Evolutionary conservation across 1,140 invertebrate species (phyloP).

Genomic region (Zaprionus lachaisei): DNA sequence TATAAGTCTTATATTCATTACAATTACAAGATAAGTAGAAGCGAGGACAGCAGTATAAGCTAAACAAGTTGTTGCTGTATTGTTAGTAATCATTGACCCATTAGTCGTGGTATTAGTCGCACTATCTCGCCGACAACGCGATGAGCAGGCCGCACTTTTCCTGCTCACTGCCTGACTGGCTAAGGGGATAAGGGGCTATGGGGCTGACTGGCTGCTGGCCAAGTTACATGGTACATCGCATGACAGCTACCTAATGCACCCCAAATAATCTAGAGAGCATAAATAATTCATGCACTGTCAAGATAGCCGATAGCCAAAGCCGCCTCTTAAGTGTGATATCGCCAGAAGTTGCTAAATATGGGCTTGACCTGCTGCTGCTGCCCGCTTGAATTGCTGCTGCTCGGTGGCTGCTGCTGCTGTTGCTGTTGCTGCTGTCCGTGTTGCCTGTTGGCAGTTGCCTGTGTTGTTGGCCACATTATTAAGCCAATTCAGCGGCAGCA

Average conservation of each 20-base stretch:
- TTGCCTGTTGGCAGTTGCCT: constrained; percentile 18
- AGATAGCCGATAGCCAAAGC: constrained; percentile 68
- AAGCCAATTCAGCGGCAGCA: constrained; percentile 80
- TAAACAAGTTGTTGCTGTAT: not conserved
- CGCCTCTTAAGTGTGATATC: constrained; percentile 71
- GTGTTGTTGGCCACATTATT: constrained; percentile 73
- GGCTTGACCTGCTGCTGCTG: constrained; percentile 65
- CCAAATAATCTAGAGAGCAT: constrained; percentile 30
- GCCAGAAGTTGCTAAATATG: constrained; percentile 76
- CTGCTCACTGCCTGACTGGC: not conserved
- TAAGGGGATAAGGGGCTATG: not conserved
- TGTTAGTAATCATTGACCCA: not conserved
- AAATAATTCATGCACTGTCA: constrained; percentile 72
- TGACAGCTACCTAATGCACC: not conserved
- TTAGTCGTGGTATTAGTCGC: constrained; percentile 2
- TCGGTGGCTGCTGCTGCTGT: constrained; percentile 18
- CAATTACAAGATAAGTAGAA: not conserved
- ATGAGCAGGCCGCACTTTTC: not conserved
- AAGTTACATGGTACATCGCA: constrained; percentile 9
- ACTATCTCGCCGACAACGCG: constrained; percentile 2
- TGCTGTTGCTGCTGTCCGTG: constrained; percentile 12
- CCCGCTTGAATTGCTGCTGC: constrained; percentile 11
- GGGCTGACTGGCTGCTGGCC: not conserved
- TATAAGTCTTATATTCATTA: not conserved
- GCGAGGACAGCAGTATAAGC: not conserved